Evolutionary conservation across 2,888 invertebrate genomes (phyloP).

Genomic region (Diadegma fenestrale): DNA sequence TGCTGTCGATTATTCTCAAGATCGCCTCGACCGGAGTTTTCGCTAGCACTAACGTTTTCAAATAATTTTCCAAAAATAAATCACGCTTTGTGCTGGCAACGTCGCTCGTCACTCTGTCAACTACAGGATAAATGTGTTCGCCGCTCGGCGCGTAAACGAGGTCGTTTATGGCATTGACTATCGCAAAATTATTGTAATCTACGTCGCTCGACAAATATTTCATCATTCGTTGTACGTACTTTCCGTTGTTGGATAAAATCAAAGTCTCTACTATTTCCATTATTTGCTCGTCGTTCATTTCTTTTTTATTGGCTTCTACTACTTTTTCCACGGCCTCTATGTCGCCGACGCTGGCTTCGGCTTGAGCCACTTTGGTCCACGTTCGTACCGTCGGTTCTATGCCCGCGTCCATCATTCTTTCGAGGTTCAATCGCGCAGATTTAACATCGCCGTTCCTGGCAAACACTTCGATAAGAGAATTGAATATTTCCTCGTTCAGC

Average conservation of each 20-base stretch:
- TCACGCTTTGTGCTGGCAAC: conserved; percentile 75
- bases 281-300: conserved; percentile 82
- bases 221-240: conserved; percentile 83
- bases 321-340: conserved; percentile 81
- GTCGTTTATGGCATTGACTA: conserved; percentile 84
- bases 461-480: conserved; percentile 88
- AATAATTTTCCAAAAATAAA: conserved; percentile 77
- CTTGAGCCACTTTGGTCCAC: conserved; percentile 85
- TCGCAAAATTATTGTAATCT: conserved; percentile 70
- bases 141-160: conserved; percentile 86
- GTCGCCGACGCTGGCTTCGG: conserved; percentile 86
- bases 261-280: conserved; percentile 86
- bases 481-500: conserved; percentile 87
- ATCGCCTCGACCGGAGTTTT: conserved; percentile 82
- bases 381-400: conserved; percentile 85
- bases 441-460: conserved; percentile 82
- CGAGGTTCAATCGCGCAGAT: conserved; percentile 86
- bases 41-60: conserved; percentile 87
- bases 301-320: conserved; percentile 73
- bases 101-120: conserved; percentile 73
- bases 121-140: conserved; percentile 86
- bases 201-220: conserved; percentile 81
- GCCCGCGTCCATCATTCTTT: conserved; percentile 87
- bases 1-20: conserved; percentile 71
- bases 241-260: conserved; percentile 80